Percentiles rank a stretch among this genome's conserved stretches.
These are phyloP conservation scores for Lordiphosa andalusiaca DNA, from an alignment of 2,888 invertebrate species.

Conservation along the genomic window DNA sequence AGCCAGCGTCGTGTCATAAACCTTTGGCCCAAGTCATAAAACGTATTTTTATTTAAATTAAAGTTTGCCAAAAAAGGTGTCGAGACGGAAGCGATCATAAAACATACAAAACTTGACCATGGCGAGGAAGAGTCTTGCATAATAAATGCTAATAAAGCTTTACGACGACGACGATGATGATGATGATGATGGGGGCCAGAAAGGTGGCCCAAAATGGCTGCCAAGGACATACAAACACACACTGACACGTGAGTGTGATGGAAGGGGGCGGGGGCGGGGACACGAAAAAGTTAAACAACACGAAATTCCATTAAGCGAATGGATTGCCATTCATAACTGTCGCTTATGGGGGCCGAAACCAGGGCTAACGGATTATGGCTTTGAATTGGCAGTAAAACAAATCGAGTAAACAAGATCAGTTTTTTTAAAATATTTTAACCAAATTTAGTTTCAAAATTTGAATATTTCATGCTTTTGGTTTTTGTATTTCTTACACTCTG, in stretches of 20 bases:
- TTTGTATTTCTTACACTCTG: too few species aligned
- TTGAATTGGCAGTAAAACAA: too few species aligned
- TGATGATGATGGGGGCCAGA: slow-evolving; percentile 6
- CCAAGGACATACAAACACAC: slow-evolving; percentile 23
- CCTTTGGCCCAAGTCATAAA: slow-evolving; percentile 42
- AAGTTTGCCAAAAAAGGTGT: slow-evolving; percentile 34
- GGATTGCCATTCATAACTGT: slow-evolving; percentile 69
- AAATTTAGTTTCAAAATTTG: too few species aligned
- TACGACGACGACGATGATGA: slow-evolving; percentile 44
- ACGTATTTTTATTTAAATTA: slow-evolving; percentile 61
- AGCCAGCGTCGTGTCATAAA: slow-evolving; percentile 18
- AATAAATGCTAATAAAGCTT: slow-evolving; percentile 78
- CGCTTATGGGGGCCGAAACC: slow-evolving; percentile 14
- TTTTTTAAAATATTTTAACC: too few species aligned
- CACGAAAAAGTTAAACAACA: slow-evolving; percentile 64
- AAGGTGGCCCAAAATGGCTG: slow-evolving; percentile 19
- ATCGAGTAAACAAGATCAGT: too few species aligned
- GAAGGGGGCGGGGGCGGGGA: slow-evolving; percentile 15
- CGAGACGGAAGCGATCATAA: slow-evolving; percentile 53
- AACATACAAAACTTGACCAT: slow-evolving; percentile 35
- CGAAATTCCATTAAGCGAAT: slow-evolving; percentile 69
- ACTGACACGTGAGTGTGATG: slow-evolving; percentile 12
- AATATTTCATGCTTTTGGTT: too few species aligned
- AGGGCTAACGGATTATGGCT: too few species aligned
- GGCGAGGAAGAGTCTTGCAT: slow-evolving; percentile 53